Evolutionary conservation across 2,113 vertebrate species (phyloP).

Genomic region (Barbus barbus): DNA sequence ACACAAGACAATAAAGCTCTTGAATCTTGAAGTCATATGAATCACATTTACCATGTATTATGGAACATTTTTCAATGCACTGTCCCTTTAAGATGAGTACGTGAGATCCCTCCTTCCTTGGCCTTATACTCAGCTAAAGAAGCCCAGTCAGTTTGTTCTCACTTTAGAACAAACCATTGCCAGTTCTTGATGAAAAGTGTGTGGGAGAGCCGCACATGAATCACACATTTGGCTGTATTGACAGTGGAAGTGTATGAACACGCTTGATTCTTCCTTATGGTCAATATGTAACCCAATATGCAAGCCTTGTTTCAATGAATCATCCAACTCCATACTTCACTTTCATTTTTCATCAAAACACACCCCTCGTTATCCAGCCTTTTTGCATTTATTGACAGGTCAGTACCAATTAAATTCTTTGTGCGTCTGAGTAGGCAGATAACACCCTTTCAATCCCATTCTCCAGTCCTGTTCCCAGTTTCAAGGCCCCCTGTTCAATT

Average conservation of each 20-base stretch:
- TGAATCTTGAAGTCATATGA: neutral
- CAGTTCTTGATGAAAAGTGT: slow-evolving; percentile 17
- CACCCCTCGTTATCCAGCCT: neutral
- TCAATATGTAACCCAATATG: slow-evolving; percentile 22
- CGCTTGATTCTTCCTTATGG: slow-evolving; percentile 17
- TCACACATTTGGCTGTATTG: neutral
- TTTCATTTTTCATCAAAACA: neutral
- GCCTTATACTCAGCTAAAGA: neutral
- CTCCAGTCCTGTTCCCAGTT: slow-evolving; percentile 14
- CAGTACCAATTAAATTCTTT: slow-evolving; percentile 15
- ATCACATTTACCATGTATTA: neutral
- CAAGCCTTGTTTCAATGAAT: slow-evolving; percentile 10
- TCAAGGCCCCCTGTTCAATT: slow-evolving; percentile 55
- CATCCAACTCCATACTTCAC: neutral
- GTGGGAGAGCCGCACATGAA: slow-evolving; percentile 16
- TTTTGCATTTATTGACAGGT: slow-evolving; percentile 32
- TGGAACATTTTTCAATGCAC: neutral
- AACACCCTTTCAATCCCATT: slow-evolving; percentile 35
- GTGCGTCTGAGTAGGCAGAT: neutral
- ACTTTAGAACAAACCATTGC: slow-evolving; percentile 21
- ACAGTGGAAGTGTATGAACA: slow-evolving; percentile 5
- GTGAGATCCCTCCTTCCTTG: neutral
- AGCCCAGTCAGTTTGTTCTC: neutral
- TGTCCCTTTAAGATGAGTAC: neutral
- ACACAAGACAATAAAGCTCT: too few relatives aligned